Evolutionary conservation across 2,888 invertebrate genomes (phyloP).

Genomic region (Isoperla grammatica): DNA sequence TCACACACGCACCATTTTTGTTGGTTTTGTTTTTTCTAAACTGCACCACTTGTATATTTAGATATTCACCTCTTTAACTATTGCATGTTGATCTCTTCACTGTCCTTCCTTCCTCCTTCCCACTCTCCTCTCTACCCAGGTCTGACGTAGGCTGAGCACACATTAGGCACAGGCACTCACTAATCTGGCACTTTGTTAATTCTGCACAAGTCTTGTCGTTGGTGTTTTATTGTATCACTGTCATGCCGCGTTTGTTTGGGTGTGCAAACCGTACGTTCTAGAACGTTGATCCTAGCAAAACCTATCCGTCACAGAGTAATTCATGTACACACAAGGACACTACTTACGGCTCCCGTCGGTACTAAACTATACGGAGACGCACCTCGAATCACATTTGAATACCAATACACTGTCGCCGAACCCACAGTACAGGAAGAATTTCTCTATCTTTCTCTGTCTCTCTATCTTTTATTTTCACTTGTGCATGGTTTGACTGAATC

Average conservation of each 20-base stretch:
- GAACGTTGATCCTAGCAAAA: too few relatives aligned
- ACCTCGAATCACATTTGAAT: slow-evolving; percentile 56
- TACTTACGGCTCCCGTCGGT: not conserved
- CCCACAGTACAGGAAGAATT: slow-evolving; percentile 15
- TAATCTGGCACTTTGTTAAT: slow-evolving; percentile 17
- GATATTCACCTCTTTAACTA: slow-evolving; percentile 27
- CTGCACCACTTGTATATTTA: slow-evolving; percentile 30
- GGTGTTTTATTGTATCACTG: not conserved
- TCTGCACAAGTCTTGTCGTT: slow-evolving; percentile 2
- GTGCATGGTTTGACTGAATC: slow-evolving; percentile 17
- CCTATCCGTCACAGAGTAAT: slow-evolving; percentile 3
- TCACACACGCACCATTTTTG: slow-evolving; percentile 30
- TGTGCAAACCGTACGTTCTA: too few relatives aligned
- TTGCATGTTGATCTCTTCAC: slow-evolving; percentile 27
- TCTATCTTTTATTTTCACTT: slow-evolving; percentile 18
- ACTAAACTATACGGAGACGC: not conserved
- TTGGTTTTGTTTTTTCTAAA: slow-evolving; percentile 24
- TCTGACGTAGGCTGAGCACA: slow-evolving; percentile 30
- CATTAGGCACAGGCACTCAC: slow-evolving; percentile 13
- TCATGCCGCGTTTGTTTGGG: too few relatives aligned
- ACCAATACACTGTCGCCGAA: slow-evolving; percentile 52
- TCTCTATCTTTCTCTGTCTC: slow-evolving; percentile 28
- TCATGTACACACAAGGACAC: slow-evolving; percentile 12
- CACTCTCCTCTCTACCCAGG: slow-evolving; percentile 21
- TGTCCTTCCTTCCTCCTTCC: not conserved